Evolutionary conservation across 1,140 invertebrate genomes (phyloP), one percentile per base, ranked within the genome.

Genomic region (Potamilus streckersoni): DNA sequence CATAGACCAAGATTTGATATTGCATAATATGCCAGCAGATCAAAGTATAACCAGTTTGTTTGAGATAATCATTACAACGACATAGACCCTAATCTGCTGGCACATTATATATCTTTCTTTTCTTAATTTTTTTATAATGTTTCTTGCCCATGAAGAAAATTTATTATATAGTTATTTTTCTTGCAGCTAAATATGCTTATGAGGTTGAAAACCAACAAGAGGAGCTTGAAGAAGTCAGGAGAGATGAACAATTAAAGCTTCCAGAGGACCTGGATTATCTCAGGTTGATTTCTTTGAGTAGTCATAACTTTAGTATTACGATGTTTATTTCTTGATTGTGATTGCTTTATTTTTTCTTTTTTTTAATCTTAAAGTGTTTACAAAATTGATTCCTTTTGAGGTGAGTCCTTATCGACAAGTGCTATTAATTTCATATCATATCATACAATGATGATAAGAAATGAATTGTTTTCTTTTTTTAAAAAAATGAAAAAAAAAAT

Each of bases 241-340:
- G 91, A 77, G 93, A 96, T 81, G 94, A 96, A 84, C 84, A 90
- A 71, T 87, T 96, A 27, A 76, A 90, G 8, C 93, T 97, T 80
- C 95, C 95, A 1, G 80, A 88, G 1, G 88, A 94, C 87, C 91
- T 96, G 74, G 93, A 96, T 87, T 96, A 95, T 87, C 90, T 90
- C 82, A 90, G 91, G 91, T 94, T 90, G 91, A 86, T 88, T 71
- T 67, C 49, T n/a, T 20, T 73, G 58, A 62, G 49, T 4, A 8
- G 6, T 49, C 38, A 49, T 49, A 11, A 49, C 38, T 49, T 49
- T 8, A 49, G 38, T 8, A 49, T 49, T 49, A 8, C 11, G 38
- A 49, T 6, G 38, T 49, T 49, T 49, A 49, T 11, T 49, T 49
- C 11, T 49, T 56, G 5, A 16, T 74, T 69, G 57, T 56, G 5